Base-by-base conservation (phyloP, 1,140 invertebrate species). In the Drosophila pallidifrons region DNA sequence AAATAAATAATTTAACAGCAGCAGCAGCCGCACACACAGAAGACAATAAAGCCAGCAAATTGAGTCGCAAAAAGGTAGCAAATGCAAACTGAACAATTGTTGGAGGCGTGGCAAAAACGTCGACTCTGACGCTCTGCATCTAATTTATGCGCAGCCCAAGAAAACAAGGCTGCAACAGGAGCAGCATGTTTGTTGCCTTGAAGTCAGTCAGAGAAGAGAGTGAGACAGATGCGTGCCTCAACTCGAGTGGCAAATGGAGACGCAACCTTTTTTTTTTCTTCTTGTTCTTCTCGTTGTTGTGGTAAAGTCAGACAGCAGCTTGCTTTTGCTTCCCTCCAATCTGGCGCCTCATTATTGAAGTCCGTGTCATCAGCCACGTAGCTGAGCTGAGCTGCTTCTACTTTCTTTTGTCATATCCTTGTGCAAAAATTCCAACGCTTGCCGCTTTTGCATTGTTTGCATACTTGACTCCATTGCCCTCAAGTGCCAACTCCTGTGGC, bases 1-100 rank as follows among this genome's bases (percentile, higher is more conserved):
- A 88, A 88, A 88, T 88, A 88, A 88, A 88, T 88, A 88, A 88
- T 88, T 88, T 83, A 88, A 68, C 77, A 70, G 67, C 70, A 72
- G 20, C 77, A 72, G 65, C 28, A 83, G 30, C 1, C 20, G 0
- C 20, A 25, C 20, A 8, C 6, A 38, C 1, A 38, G 35, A 8
- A 38, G 35, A 8, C 80, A 87, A 88, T 80, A 88, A 89, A 85
- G 67, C 35, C 77, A 78, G 80, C 83, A 87, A 87, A 87, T 87
- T 87, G 83, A 87, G 80, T 88, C 83, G 70, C 85, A 77, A 49
- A 77, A 89, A 77, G 82, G 75, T 75, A 72, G 51, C 68, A 67
- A 72, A 65, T 51, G 47, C 43, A 52, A 41, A 52, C 51, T 32
- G 47, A 57, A 46, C 38, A 35, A 45, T n/a, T 7, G n/a, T 8